Percentiles rank a stretch among this genome's conserved stretches.
These are phyloP conservation scores for Agrilus mali DNA, from an alignment of 2,888 invertebrate genomes.

Conservation along the genomic window DNA sequence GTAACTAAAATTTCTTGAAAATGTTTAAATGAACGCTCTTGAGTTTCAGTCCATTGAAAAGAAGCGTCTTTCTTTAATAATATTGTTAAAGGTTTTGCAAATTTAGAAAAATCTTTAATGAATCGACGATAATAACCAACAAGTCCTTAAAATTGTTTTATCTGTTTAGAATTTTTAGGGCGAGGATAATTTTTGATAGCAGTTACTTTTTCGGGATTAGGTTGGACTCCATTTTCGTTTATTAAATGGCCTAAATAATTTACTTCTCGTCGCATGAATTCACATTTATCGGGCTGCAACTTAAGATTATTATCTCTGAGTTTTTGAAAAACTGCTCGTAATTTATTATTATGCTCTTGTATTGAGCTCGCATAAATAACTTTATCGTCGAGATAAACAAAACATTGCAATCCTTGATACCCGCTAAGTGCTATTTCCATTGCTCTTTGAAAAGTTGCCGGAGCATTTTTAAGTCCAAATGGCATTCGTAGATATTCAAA, in stretches of 20 bases:
- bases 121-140: conserved; percentile 4
- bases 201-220: conserved; percentile 2
- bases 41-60: conserved; percentile 1
- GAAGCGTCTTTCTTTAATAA: conserved; percentile 3
- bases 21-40: conserved; percentile 1
- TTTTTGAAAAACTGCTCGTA: no score
- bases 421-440: conserved; percentile 19
- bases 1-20: not conserved
- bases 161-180: not conserved
- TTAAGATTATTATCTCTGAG: no score
- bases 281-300: conserved; percentile 3
- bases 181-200: conserved; percentile 1
- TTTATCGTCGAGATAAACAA: conserved; percentile 27
- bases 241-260: conserved; percentile 3
- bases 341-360: no score
- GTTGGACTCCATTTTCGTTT: conserved; percentile 1
- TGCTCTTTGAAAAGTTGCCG: conserved; percentile 17
- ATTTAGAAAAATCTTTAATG: conserved; percentile 3
- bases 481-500: conserved; percentile 17
- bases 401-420: conserved; percentile 15
- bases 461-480: conserved; percentile 18
- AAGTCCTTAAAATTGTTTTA: conserved; percentile 2
- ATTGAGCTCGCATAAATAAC: no score
- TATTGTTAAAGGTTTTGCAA: conserved; percentile 13
- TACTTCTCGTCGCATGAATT: not conserved